Evolutionary conservation across 2,888 invertebrate genomes (phyloP).

Genomic region (Diaphora mendica): DNA sequence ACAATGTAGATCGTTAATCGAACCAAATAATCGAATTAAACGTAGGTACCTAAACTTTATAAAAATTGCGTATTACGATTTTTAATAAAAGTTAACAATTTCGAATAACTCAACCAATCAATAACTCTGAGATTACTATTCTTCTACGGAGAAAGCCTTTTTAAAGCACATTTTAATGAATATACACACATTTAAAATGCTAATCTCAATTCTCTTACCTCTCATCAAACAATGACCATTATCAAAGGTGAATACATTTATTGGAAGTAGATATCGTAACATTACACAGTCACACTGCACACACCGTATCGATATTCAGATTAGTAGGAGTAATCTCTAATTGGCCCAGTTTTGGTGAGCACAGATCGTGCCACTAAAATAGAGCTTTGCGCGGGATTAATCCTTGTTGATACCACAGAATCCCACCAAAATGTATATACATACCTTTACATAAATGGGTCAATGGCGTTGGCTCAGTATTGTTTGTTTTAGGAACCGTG

Average conservation of each 20-base stretch:
- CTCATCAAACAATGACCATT: background rate
- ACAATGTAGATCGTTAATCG: too few relatives aligned
- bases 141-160: too few relatives aligned
- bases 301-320: conserved; percentile 65
- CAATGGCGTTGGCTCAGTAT: conserved; percentile 51
- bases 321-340: conserved; percentile 79
- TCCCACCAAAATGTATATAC: conserved; percentile 63
- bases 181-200: too few relatives aligned
- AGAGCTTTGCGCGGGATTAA: conserved; percentile 80
- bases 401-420: conserved; percentile 76
- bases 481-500: conserved; percentile 46
- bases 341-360: conserved; percentile 78
- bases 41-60: too few relatives aligned
- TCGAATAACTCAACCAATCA: too few relatives aligned
- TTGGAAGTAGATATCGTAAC: conserved; percentile 29
- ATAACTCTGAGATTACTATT: too few relatives aligned
- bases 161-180: too few relatives aligned
- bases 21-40: too few relatives aligned
- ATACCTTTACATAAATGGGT: conserved; percentile 75
- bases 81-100: too few relatives aligned
- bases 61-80: too few relatives aligned
- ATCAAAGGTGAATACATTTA: conserved; percentile 8
- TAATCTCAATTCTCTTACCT: background rate
- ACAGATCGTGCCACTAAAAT: conserved; percentile 79
- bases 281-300: conserved; percentile 27